phyloP scores from a whole-genome alignment of 2,113 vertebrate genomes.

The Dromas ardeola region DNA sequence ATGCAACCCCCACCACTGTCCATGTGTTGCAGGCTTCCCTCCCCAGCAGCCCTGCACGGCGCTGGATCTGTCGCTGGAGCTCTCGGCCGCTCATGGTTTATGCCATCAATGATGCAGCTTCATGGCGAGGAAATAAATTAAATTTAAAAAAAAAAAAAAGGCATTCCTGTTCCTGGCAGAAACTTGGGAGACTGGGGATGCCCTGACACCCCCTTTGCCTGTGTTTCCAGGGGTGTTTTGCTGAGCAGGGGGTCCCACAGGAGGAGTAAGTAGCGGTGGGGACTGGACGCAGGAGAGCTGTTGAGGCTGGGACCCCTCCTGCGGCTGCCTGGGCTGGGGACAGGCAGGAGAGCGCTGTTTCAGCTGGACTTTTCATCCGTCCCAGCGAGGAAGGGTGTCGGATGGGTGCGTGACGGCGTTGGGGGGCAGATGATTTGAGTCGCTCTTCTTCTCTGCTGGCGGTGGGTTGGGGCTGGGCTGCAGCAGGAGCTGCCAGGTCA shows the following conservation, averaged over 20 bases:
- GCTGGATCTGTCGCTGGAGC: neutral
- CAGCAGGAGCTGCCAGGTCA: neutral
- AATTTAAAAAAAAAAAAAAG: neutral
- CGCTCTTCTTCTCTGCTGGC: neutral
- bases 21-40: neutral
- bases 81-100: neutral
- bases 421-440: too few relatives aligned
- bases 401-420: fast-evolving
- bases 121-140: neutral
- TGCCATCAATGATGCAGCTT: neutral
- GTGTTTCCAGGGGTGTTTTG: neutral
- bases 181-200: neutral
- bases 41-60: fast-evolving
- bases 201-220: neutral
- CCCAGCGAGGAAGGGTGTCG: neutral
- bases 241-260: neutral
- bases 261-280: neutral
- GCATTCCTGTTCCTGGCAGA: neutral
- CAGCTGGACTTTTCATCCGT: neutral
- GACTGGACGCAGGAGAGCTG: neutral
- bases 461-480: neutral
- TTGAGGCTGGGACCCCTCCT: neutral
- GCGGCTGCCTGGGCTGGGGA: neutral
- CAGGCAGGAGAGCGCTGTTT: neutral
- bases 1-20: neutral